A percentile compares a stretch with the other conserved stretches of the same genome.
phyloP scores from a whole-genome alignment of 2,888 invertebrate genomes.

The Drosophila macrospina region DNA sequence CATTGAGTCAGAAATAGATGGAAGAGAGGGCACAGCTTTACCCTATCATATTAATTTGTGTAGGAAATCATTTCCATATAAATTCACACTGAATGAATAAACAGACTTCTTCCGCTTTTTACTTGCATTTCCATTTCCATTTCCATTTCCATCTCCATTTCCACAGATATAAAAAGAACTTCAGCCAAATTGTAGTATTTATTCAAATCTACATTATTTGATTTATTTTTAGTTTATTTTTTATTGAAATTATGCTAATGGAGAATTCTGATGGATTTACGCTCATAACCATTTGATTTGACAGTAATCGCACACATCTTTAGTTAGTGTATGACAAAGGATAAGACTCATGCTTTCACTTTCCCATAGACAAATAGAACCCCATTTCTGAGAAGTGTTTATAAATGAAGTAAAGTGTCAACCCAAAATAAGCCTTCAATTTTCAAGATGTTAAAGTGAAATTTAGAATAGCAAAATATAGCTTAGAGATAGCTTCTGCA shows the following conservation, averaged over 20 bases:
- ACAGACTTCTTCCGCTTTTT: neutral
- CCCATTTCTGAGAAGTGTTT: too few species aligned
- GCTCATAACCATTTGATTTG: too few species aligned
- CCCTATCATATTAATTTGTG: neutral
- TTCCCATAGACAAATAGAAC: too few species aligned
- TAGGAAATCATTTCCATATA: neutral
- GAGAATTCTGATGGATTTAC: neutral
- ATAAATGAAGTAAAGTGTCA: too few species aligned
- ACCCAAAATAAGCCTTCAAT: too few species aligned
- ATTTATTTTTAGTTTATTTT: neutral
- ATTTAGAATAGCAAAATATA: too few species aligned
- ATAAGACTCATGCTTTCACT: too few species aligned
- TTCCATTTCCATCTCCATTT: neutral
- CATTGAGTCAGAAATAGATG: neutral
- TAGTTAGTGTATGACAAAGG: too few species aligned
- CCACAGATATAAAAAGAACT: neutral
- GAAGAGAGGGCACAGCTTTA: neutral
- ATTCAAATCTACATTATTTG: neutral
- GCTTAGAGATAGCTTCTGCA: too few species aligned
- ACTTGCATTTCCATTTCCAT: neutral
- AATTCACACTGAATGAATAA: slow-evolving; percentile 2
- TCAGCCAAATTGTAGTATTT: neutral
- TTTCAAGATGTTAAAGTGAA: too few species aligned
- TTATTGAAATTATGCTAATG: neutral
- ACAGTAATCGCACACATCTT: too few species aligned